Conservation (phyloP, 2,888 invertebrate genomes). For the Diarsia dahlii region DNA sequence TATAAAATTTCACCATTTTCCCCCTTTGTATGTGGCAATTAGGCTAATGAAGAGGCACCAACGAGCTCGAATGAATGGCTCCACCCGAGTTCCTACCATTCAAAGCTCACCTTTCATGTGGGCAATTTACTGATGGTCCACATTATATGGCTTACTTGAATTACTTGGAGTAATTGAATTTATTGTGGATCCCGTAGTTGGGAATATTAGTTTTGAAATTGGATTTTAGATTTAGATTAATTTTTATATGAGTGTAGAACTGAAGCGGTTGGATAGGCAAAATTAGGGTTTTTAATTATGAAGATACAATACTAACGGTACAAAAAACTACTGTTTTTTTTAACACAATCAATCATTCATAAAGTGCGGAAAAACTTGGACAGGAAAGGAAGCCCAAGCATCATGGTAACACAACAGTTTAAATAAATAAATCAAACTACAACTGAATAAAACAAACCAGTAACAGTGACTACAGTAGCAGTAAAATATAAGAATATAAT, state of each 20-base stretch:
- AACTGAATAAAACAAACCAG: neutral
- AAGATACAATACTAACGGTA: neutral
- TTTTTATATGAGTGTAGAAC: neutral
- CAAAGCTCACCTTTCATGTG: conserved; percentile 88
- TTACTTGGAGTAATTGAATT: conserved; percentile 72
- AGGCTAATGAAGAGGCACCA: conserved; percentile 88
- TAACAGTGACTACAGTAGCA: neutral
- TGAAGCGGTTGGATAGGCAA: neutral
- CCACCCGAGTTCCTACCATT: conserved; percentile 84
- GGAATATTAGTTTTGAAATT: conserved; percentile 28
- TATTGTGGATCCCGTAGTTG: conserved; percentile 42
- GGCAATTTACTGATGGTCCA: conserved; percentile 87
- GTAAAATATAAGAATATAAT: neutral
- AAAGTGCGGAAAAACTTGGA: neutral
- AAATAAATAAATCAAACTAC: neutral
- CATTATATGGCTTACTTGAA: conserved; percentile 80
- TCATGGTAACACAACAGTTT: neutral
- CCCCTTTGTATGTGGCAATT: conserved; percentile 88
- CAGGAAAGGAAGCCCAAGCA: neutral
- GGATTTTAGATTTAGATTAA: conserved; percentile 10
- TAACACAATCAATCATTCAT: too few relatives aligned
- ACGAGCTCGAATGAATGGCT: conserved; percentile 85
- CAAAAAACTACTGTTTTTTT: too few relatives aligned
- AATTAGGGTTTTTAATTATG: neutral
- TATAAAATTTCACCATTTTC: conserved; percentile 87